Conservation (phyloP, 1,140 invertebrate species). For the Bombus difficillimus region DNA sequence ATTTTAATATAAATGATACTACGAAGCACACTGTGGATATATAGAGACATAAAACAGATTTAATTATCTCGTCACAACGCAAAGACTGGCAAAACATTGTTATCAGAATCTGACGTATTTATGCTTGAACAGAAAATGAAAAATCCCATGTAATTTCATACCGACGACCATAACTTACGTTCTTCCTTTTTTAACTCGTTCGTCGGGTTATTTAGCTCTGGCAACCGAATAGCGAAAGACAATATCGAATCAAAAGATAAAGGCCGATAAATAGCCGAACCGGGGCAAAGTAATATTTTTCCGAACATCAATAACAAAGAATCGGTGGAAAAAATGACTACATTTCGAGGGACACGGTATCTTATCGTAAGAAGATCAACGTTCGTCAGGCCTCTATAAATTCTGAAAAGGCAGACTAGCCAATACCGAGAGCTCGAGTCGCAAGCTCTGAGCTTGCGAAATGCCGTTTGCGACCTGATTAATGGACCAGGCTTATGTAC, state of each 20-base stretch:
- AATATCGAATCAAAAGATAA: background rate
- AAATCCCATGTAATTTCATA: background rate
- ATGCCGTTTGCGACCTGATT: conserved; percentile 69
- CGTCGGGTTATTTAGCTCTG: background rate
- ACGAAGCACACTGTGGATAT: too few relatives aligned
- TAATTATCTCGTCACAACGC: too few relatives aligned
- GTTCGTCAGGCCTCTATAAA: conserved; percentile 56
- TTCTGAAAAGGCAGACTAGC: conserved; percentile 53
- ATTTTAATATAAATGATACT: too few relatives aligned
- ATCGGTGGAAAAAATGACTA: conserved; percentile 24
- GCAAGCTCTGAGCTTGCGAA: conserved; percentile 59
- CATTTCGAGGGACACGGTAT: conserved; percentile 23
- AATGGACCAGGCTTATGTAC: conserved; percentile 69
- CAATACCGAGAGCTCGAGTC: conserved; percentile 58
- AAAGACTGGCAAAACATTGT: background rate
- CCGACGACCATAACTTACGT: background rate
- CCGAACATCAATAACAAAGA: conserved; percentile 31
- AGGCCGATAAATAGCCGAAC: background rate
- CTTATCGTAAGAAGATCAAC: conserved; percentile 59
- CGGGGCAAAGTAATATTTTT: conserved; percentile 20
- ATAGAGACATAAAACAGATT: too few relatives aligned
- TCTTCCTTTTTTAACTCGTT: background rate
- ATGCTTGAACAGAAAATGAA: background rate
- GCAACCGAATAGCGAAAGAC: background rate
- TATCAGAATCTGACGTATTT: background rate